These are phyloP conservation scores for Aurelia sp. DNA, from an alignment of 30 jellyfish, hydroid and myxozoan genomes.

Conservation along the genomic window DNA sequence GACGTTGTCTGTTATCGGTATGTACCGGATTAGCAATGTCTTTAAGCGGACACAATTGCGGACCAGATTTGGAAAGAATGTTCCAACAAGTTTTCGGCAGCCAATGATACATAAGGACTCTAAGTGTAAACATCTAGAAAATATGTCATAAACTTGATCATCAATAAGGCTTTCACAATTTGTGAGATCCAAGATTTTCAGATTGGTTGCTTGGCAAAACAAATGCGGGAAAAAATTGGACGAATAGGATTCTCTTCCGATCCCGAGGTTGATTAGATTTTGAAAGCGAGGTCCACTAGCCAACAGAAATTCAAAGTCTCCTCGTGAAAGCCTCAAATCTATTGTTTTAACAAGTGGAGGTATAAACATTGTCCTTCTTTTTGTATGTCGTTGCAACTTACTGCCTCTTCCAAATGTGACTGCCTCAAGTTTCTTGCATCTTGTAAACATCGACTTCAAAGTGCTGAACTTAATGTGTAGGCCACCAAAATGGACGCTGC, in stretches of 20 bases:
- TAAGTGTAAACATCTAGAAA: slow-evolving; percentile 64
- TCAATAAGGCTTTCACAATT: slow-evolving; percentile 85
- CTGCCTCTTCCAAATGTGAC: slow-evolving; percentile 85
- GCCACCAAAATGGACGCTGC: slow-evolving; percentile 78
- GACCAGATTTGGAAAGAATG: slow-evolving; percentile 70
- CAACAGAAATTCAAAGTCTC: slow-evolving; percentile 85
- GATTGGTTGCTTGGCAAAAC: slow-evolving; percentile 68
- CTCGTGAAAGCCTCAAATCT: slow-evolving; percentile 88
- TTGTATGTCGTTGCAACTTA: slow-evolving; percentile 46
- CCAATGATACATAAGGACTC: slow-evolving; percentile 92
- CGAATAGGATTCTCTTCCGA: slow-evolving; percentile 77
- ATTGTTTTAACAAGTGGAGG: slow-evolving; percentile 72
- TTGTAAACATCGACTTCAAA: slow-evolving; percentile 44
- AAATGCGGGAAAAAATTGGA: slow-evolving; percentile 62
- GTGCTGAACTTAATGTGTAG: slow-evolving; percentile 58
- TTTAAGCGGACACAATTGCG: slow-evolving; percentile 68
- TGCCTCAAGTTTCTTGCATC: slow-evolving; percentile 72
- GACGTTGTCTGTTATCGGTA: slow-evolving; percentile 78
- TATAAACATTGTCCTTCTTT: slow-evolving; percentile 45
- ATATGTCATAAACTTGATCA: slow-evolving; percentile 62
- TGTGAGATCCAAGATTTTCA: slow-evolving; percentile 80
- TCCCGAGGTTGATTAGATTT: slow-evolving; percentile 67
- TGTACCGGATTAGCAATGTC: slow-evolving; percentile 86
- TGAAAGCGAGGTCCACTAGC: slow-evolving; percentile 63
- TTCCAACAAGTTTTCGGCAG: slow-evolving; percentile 88